Base-by-base conservation (phyloP, 2,113 vertebrate genomes). In the Serilophus lunatus region DNA sequence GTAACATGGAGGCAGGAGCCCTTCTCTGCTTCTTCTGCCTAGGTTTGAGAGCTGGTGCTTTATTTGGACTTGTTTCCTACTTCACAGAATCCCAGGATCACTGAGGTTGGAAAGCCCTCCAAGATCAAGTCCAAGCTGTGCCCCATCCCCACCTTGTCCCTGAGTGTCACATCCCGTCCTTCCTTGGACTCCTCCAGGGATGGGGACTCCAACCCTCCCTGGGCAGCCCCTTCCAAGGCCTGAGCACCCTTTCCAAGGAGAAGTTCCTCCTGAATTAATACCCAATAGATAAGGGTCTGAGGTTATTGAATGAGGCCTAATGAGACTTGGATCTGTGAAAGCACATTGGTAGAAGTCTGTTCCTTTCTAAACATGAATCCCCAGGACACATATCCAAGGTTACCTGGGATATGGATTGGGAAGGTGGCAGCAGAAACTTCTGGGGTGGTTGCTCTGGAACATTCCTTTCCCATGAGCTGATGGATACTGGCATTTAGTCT, bases 51-150 rank as follows among this genome's bases (percentile, higher is more conserved):
- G 38, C 20, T 10, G 25, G 23, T 47, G 26, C 38, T 71, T 81
- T 20, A 36, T 45, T 69, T 44, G 16, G 14, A 7, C 17, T 72
- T 35, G 20, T 44, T 59, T 84, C 19, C 36, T 77, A 20, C 40
- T 54, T 57, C 19, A 3, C 33, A 44, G 23, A 47, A 49, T 40
- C 50, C 42, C 60, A 35, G 82, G 0, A 42, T 29, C 0, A 1
- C 0, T 24, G 7, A 20, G 61, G 35, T 0, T 65, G 60, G 71
- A 42, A 76, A 65, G 5, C 1, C 28, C 16, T 57, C 8, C 50
- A 9, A 35, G 29, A 2, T 12, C 40, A 18, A 59, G n/a, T 14
- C 22, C 56, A 57, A 13, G n/a, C 65, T n/a, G 79, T 65, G 50
- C 50, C 76, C 5, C 0, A 4, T 12, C n/a, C 75, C 60, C 75